Evolutionary conservation across 2,113 vertebrate genomes (phyloP), one percentile per base, ranked within the genome.

Genomic region (Perccottus glenii): DNA sequence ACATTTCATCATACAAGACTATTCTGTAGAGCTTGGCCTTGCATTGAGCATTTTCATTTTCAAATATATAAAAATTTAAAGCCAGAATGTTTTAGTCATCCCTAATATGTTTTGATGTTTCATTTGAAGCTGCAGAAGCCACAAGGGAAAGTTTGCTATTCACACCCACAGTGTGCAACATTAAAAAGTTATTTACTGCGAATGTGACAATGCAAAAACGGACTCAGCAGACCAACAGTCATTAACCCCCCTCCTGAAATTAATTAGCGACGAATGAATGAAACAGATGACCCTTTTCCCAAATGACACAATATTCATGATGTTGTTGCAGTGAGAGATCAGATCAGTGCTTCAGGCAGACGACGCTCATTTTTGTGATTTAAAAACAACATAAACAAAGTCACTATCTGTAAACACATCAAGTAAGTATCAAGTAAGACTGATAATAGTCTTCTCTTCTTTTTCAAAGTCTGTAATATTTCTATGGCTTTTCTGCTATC

Each of bases 221-320:
- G 62, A 66, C 65, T 55, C 62, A 12, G 40, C 68, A 55, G 73
- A 75, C 50, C 38, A 11, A 58, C 53, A 48, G 38, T 76, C 57
- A 86, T 77, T 63, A 68, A 33, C 81, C 75, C 75, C 56, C 63
- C 64, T 78, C 57, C 78, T 71, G 83, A 60, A 80, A 85, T 77
- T 83, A 85, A 87, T 87, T 83, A 85, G 52, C 77, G 76, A 40
- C 55, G 53, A 60, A 76, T 68, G 76, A 81, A 80, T 66, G 70
- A 60, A 64, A 42, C 73, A 73, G 73, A 85, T 80, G 69, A 82
- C 64, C 45, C 11, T 80, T 62, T 66, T 61, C 55, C 75, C 68
- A 32, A 64, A 19, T 67, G 69, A 27, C 12, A 4, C 48, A 45
- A 32, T n/a, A 64, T 44, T 46, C 19, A 38, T 27, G 56, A 63